phyloP scores from a whole-genome alignment of 2,797 vertebrate species.

The Phaenicophaeus curvirostris region DNA sequence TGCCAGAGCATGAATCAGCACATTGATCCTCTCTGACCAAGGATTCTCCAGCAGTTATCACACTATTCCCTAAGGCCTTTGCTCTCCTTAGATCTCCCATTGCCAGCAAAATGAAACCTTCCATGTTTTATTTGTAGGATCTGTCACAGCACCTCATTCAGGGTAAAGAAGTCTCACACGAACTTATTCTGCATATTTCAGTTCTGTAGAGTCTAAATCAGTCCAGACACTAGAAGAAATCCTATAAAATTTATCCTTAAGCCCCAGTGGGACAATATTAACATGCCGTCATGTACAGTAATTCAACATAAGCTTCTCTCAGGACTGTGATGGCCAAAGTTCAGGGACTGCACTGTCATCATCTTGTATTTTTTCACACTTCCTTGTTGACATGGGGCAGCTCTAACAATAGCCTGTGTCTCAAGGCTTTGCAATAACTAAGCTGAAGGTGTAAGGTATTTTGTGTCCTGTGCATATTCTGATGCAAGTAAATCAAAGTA shows the following conservation, averaged over 20 bases:
- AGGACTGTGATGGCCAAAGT: not conserved
- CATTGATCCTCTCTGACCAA: not conserved
- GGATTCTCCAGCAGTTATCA: constrained; percentile 15
- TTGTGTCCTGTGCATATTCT: not conserved
- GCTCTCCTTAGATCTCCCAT: not conserved
- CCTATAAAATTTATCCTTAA: not conserved
- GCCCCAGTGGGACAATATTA: not conserved
- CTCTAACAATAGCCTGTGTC: not conserved
- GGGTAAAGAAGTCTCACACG: not conserved
- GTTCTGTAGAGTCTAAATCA: not conserved
- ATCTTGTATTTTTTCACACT: not conserved
- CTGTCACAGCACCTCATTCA: constrained; percentile 62
- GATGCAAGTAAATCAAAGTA: not conserved
- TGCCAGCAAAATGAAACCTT: constrained; percentile 46
- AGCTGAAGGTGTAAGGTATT: not conserved
- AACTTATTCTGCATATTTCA: constrained; percentile 24
- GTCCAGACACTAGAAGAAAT: not conserved
- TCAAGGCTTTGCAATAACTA: not conserved
- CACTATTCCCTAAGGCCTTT: constrained; percentile 33
- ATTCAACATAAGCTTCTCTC: not conserved
- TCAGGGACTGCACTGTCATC: not conserved
- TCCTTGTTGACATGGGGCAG: not conserved
- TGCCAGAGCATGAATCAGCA: constrained; percentile 66
- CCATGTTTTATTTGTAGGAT: constrained; percentile 6
- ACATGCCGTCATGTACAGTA: not conserved